phyloP scores from a whole-genome alignment of 2,113 vertebrate genomes.

The Phrynosoma blainvillii region DNA sequence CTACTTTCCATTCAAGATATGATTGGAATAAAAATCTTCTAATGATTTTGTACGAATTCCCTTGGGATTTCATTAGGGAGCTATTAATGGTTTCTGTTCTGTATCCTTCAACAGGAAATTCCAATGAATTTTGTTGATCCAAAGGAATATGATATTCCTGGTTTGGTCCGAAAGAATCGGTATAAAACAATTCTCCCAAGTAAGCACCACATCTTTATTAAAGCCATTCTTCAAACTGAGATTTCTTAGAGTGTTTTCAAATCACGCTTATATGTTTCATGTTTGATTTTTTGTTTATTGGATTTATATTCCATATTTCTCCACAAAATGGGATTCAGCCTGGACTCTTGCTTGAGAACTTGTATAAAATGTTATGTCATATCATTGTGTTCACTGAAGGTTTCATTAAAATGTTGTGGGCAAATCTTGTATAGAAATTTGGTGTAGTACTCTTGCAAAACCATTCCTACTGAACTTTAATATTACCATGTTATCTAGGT shows the following conservation, averaged over 20 bases:
- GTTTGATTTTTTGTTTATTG: not conserved
- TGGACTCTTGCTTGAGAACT: not conserved
- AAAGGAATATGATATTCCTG: conserved; percentile 96
- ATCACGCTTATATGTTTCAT: not conserved
- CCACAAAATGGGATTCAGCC: not conserved
- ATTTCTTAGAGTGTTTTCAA: not conserved
- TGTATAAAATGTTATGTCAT: no score
- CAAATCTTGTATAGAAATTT: not conserved
- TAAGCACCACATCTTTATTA: conserved; percentile 74
- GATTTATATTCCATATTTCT: not conserved
- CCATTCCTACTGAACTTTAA: not conserved
- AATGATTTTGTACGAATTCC: conserved; percentile 1
- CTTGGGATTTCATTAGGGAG: conserved; percentile 12
- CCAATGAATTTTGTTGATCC: conserved; percentile 99
- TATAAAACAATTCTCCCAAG: conserved; percentile 99
- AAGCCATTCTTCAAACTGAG: not conserved
- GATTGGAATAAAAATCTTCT: conserved; percentile 30
- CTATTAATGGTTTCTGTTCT: conserved; percentile 33
- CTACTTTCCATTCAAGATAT: conserved; percentile 16
- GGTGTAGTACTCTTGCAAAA: not conserved
- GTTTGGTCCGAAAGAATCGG: conserved; percentile 96
- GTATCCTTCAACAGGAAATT: conserved; percentile 85
- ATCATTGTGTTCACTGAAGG: not conserved
- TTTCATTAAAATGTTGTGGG: not conserved
- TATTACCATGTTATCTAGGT: no score